These are phyloP conservation scores for Eupithecia exiguata DNA, from an alignment of 2,888 invertebrate genomes.

Conservation along the genomic window DNA sequence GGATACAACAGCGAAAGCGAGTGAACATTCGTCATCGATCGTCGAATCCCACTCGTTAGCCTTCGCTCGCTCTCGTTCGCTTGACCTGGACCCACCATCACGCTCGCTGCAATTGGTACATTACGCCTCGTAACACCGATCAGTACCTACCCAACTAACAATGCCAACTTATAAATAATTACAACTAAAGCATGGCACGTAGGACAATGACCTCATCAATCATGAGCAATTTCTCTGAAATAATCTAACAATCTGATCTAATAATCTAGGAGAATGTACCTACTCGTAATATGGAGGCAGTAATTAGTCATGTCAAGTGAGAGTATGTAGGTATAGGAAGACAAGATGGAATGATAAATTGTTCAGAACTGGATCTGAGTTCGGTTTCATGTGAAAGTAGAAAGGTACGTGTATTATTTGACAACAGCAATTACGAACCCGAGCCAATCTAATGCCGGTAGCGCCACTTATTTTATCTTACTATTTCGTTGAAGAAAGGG, in stretches of 20 bases:
- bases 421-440: neutral
- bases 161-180: neutral
- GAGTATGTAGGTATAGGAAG: neutral
- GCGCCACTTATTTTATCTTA: no score
- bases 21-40: no score
- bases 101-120: no score
- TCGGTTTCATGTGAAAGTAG: constrained; percentile 2
- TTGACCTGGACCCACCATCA: no score
- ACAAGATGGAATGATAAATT: neutral
- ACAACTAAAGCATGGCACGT: neutral
- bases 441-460: no score
- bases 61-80: no score
- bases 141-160: no score
- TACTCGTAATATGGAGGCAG: neutral
- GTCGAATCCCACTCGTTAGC: no score
- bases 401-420: neutral
- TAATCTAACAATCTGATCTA: constrained; percentile 38
- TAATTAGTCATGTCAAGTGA: constrained; percentile 4
- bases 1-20: no score
- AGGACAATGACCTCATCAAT: constrained; percentile 19
- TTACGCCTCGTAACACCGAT: no score
- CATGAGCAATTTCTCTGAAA: constrained; percentile 31
- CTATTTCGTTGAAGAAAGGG: no score
- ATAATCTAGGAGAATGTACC: constrained; percentile 16
- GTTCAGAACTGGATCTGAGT: neutral